phyloP scores from a whole-genome alignment of 1,140 invertebrate species.

The Luehdorfia chinensis region DNA sequence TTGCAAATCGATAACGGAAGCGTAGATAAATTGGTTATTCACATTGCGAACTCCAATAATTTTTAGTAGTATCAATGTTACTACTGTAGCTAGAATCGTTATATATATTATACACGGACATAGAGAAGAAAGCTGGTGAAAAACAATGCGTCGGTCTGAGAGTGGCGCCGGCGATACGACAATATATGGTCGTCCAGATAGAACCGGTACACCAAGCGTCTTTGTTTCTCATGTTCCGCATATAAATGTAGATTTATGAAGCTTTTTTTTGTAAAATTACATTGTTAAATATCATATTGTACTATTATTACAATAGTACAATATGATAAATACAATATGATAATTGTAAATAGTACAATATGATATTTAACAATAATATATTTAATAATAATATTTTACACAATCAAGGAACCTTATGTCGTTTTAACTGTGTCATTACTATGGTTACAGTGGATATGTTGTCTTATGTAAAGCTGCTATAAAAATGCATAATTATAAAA shows the following conservation, averaged over 20 bases:
- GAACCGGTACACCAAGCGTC: constrained; percentile 3
- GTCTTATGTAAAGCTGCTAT: too few species aligned
- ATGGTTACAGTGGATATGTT: too few species aligned
- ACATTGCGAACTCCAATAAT: too few species aligned
- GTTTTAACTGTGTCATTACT: too few species aligned
- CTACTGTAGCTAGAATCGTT: neutral
- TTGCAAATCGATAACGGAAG: too few species aligned
- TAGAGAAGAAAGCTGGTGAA: constrained; percentile 13
- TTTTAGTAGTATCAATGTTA: too few species aligned
- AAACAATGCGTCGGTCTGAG: constrained; percentile 4
- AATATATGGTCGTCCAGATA: neutral
- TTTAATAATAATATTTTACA: neutral
- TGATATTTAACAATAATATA: neutral
- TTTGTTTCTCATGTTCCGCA: constrained; percentile 5
- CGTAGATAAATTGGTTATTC: too few species aligned
- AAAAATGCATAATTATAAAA: too few species aligned
- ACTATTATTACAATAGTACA: too few species aligned
- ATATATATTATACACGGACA: neutral
- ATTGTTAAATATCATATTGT: neutral
- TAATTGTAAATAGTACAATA: too few species aligned
- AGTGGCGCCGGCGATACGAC: neutral
- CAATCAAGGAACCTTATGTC: too few species aligned
- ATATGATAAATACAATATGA: too few species aligned
- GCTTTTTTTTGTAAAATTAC: neutral
- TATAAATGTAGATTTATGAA: constrained; percentile 1